Percentiles rank a stretch among this genome's conserved stretches.
These are phyloP conservation scores for Graptemys geographica DNA, from an alignment of 2,797 vertebrate genomes.

Conservation along the genomic window DNA sequence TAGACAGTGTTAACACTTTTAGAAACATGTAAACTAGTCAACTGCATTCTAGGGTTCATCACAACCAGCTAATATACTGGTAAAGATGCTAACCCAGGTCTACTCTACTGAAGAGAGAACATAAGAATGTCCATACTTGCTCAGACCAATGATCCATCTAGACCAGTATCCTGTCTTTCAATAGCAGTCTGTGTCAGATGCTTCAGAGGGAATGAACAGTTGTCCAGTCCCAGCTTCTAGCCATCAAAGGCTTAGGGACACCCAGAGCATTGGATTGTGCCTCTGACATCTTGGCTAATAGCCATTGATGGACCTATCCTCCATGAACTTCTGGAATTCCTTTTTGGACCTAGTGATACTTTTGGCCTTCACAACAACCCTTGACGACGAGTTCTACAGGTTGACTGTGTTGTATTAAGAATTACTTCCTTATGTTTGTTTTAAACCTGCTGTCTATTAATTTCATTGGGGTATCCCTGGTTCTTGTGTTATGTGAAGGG, in stretches of 20 bases:
- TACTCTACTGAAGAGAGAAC: not conserved
- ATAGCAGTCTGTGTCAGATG: not conserved
- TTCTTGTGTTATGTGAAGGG: not conserved
- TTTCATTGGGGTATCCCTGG: not conserved
- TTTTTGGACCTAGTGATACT: not conserved
- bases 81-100: not conserved
- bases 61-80: not conserved
- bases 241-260: not conserved
- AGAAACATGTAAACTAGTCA: not conserved
- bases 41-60: not conserved
- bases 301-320: not conserved
- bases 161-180: not conserved
- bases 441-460: not conserved
- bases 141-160: not conserved
- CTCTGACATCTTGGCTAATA: not conserved
- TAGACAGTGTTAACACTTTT: not conserved
- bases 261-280: not conserved
- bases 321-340: not conserved
- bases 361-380: not conserved
- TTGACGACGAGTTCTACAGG: not conserved
- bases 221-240: not conserved
- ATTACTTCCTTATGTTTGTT: not conserved
- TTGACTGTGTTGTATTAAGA: not conserved
- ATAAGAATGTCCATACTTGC: not conserved
- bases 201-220: not conserved